These are phyloP conservation scores for Chirona hameri DNA, from an alignment of 2,888 invertebrate genomes.

Conservation along the genomic window DNA sequence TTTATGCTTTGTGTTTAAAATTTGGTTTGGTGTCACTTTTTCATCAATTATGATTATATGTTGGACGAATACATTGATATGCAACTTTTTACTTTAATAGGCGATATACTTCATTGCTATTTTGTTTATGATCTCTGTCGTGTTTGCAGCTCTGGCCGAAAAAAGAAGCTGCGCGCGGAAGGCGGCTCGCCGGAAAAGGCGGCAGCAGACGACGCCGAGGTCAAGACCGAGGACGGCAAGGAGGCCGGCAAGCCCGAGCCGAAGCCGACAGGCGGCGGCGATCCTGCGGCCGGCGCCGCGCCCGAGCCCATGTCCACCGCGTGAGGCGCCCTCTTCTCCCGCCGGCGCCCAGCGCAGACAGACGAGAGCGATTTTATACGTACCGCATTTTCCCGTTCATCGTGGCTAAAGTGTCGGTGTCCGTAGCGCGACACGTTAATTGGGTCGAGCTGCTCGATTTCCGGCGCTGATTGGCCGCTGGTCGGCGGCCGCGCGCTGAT, in stretches of 20 bases:
- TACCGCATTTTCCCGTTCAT: slow-evolving; percentile 3
- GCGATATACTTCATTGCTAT: neutral
- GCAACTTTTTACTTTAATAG: too few species aligned
- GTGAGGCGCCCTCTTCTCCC: neutral
- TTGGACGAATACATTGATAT: neutral
- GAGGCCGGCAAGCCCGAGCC: neutral
- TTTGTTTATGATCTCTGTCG: neutral
- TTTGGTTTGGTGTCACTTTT: too few species aligned
- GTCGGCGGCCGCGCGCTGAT: too few species aligned
- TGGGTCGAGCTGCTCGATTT: neutral
- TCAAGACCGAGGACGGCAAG: neutral
- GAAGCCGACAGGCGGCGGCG: neutral
- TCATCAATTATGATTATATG: neutral
- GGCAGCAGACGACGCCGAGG: neutral
- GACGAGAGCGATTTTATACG: neutral
- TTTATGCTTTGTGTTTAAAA: too few species aligned
- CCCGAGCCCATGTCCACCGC: slow-evolving; percentile 23
- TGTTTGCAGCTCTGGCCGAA: neutral
- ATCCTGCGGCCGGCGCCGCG: neutral
- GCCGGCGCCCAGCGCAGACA: neutral
- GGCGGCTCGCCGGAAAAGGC: neutral
- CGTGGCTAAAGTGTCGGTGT: neutral
- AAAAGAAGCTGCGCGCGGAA: slow-evolving; percentile 22
- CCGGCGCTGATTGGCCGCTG: neutral
- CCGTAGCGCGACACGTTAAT: neutral